phyloP scores from a whole-genome alignment of 2,113 vertebrate genomes.

The Pongo abelii region DNA sequence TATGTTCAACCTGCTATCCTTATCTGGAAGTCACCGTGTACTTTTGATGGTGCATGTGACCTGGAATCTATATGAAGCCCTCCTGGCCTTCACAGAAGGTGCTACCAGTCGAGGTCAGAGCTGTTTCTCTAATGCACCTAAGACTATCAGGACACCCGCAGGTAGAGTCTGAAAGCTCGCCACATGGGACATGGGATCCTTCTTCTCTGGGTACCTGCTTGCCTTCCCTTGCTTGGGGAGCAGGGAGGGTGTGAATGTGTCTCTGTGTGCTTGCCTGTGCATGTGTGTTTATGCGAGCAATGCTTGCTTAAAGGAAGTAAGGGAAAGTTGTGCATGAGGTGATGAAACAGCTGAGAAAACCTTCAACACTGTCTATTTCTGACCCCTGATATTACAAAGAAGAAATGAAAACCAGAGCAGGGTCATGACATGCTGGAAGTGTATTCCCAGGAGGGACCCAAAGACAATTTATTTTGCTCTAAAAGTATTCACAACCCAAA shows the following conservation, averaged over 20 bases:
- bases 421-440: not conserved
- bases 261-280: not conserved
- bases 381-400: not conserved
- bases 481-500: not conserved
- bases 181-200: no score
- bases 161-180: not conserved
- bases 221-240: not conserved
- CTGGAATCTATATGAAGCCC: not conserved
- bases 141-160: not conserved
- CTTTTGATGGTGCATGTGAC: not conserved
- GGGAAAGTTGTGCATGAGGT: not conserved
- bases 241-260: not conserved
- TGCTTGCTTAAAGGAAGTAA: not conserved
- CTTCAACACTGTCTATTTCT: not conserved
- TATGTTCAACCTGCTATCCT: not conserved
- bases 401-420: not conserved
- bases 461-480: not conserved
- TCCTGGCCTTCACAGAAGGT: not conserved
- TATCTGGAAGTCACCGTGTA: not conserved
- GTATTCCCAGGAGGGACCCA: not conserved
- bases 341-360: not conserved
- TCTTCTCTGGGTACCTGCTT: not conserved
- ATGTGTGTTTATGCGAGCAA: not conserved
- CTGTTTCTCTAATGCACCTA: not conserved
- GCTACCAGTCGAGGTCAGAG: not conserved